Evolutionary conservation across 2,888 invertebrate genomes (phyloP), one percentile per base, ranked within the genome.

Genomic region (Listrodromus nycthemerus): DNA sequence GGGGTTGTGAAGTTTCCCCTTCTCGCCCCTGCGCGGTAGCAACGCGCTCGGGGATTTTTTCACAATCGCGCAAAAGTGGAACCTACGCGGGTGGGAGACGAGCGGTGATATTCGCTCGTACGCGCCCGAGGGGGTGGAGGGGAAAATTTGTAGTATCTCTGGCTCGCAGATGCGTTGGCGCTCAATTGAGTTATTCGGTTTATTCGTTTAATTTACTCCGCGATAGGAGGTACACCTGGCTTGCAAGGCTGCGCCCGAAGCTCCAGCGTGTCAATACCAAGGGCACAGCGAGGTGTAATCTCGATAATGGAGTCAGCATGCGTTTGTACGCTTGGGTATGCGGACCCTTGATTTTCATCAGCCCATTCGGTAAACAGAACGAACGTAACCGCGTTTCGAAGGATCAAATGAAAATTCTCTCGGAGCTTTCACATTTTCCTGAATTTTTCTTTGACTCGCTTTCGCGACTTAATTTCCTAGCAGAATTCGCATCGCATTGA

Each of bases 151-250:
- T 50, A 27, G 41, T 52, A 58, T 55, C 63, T 76, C 63, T 37
- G 80, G 69, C 55, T 77, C 63, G 71, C 52, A 79, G 71, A 58
- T 52, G 76, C 61, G 63, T 45, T 61, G 73, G 50, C 75, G 66
- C 21, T 37, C 82, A 82, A 86, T 86, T 82, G 83, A 58, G 77
- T 85, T 85, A 85, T 82, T 55, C 83, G 77, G 55, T 76, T 85
- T 82, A 86, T 81, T 70, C 83, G 73, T 86, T 85, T 85, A 73
- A 83, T 86, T 87, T 80, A 30, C 77, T 83, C 37, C 63, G 66
- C 45, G 52, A 81, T 76, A 67, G 41, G 61, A 63, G 50, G 41
- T 8, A 55, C 61, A 76, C 50, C 50, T 24, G 66, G 69, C 63
- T 52, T 41, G 55, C 74, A 74, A 74, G 24, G 69, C 52, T 69